Conservation (phyloP, 1,140 invertebrate species). For the Lamellibrachia luymesi region DNA sequence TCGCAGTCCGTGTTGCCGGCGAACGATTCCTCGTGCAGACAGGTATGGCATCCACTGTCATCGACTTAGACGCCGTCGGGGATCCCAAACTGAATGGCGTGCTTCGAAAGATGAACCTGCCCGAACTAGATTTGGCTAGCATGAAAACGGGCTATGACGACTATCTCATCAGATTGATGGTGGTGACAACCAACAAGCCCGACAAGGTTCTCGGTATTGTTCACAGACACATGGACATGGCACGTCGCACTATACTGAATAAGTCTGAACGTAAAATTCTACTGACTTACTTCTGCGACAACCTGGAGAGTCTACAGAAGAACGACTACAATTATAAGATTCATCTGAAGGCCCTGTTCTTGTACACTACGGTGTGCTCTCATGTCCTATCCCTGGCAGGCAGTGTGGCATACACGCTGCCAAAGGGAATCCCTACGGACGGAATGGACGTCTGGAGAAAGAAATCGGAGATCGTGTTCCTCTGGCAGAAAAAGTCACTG, state of each 20-base stretch:
- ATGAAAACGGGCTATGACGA: no score
- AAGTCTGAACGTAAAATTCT: slow-evolving; percentile 10
- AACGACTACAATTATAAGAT: background rate
- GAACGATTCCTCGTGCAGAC: slow-evolving; percentile 17
- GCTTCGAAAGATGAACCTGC: slow-evolving; percentile 20
- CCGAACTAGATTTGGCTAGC: slow-evolving; percentile 20
- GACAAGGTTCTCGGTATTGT: slow-evolving; percentile 7
- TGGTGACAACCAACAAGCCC: slow-evolving; percentile 24
- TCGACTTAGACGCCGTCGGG: slow-evolving; percentile 12
- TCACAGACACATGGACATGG: background rate
- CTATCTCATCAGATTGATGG: slow-evolving; percentile 4
- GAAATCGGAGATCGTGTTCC: slow-evolving; percentile 18
- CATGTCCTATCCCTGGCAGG: background rate
- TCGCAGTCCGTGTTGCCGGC: background rate
- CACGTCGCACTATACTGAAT: background rate
- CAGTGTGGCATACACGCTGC: slow-evolving; percentile 18
- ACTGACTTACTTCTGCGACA: slow-evolving; percentile 24
- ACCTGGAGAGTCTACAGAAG: slow-evolving; percentile 6
- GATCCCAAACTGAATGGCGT: background rate
- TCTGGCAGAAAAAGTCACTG: slow-evolving; percentile 14
- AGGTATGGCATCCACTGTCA: slow-evolving; percentile 16
- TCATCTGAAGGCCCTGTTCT: background rate
- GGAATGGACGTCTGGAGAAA: slow-evolving; percentile 20
- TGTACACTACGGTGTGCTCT: slow-evolving; percentile 21
- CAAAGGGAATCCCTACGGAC: slow-evolving; percentile 14